Percentiles rank a stretch among this genome's conserved stretches.
phyloP scores from a whole-genome alignment of 2,113 vertebrate species.

The Corvus hawaiiensis region DNA sequence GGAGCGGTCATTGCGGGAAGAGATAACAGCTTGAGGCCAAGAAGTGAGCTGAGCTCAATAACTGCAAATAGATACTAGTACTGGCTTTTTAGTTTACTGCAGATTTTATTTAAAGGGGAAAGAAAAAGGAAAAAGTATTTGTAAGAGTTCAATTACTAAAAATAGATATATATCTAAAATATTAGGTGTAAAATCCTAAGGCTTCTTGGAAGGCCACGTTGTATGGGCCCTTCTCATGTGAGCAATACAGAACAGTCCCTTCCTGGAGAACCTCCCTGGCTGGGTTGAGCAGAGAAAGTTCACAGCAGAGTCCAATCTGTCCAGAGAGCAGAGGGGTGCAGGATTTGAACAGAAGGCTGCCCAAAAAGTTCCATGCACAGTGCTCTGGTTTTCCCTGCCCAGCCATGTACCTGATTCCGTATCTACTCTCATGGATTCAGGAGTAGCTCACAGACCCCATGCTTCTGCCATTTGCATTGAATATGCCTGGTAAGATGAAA shows the following conservation, averaged over 20 bases:
- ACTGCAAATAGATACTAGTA: not conserved
- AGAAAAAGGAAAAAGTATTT: not conserved
- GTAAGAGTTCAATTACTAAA: not conserved
- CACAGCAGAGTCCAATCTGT: not conserved
- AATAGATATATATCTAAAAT: not conserved
- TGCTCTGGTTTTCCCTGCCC: not conserved
- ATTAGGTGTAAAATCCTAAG: not conserved
- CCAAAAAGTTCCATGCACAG: not conserved
- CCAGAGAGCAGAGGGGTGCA: not conserved
- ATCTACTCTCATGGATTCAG: not conserved
- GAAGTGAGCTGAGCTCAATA: not conserved
- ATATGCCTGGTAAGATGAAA: not conserved
- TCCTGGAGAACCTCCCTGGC: not conserved
- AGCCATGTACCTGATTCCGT: accelerated
- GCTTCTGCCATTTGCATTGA: not conserved
- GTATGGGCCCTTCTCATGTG: not conserved
- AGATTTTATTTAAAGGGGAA: not conserved
- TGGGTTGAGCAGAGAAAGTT: not conserved
- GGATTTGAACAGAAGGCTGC: not conserved
- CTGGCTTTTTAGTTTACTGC: not conserved
- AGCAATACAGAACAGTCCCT: not conserved
- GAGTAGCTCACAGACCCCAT: not conserved
- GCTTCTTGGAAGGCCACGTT: not conserved
- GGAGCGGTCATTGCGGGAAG: not conserved
- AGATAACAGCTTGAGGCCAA: not conserved